Conservation (phyloP, 2,888 invertebrate genomes). For the Argyresthia goedartella region DNA sequence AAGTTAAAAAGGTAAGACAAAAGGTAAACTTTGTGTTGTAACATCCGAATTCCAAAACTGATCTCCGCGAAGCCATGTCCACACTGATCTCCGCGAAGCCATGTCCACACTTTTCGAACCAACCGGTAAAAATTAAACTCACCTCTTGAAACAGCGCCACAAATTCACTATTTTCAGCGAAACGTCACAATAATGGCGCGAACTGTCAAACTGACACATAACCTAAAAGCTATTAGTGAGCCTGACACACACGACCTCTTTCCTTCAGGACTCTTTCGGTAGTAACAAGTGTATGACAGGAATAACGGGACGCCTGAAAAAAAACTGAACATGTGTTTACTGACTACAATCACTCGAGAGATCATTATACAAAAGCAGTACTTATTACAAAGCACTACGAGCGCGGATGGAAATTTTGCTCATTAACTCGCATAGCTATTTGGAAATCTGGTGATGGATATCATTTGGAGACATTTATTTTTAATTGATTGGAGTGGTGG, state of each 20-base stretch:
- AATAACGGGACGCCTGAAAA: slow-evolving; percentile 38
- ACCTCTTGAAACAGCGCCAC: slow-evolving; percentile 3
- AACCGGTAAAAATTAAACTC: neutral
- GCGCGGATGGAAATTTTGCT: no score
- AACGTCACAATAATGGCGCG: slow-evolving; percentile 20
- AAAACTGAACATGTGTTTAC: slow-evolving; percentile 22
- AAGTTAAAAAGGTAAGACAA: neutral
- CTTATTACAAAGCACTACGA: no score
- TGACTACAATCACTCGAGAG: no score
- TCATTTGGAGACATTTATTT: no score
- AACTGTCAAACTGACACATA: slow-evolving; percentile 45
- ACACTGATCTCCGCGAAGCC: neutral
- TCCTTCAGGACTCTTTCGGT: slow-evolving; percentile 31
- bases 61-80: neutral
- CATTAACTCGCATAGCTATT: no score
- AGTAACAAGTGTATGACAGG: slow-evolving; percentile 34
- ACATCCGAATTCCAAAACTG: neutral
- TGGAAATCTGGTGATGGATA: no score
- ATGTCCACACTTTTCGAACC: neutral
- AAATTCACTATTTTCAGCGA: neutral
- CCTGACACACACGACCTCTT: slow-evolving; percentile 28
- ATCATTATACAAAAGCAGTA: no score
- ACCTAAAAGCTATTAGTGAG: slow-evolving; percentile 21
- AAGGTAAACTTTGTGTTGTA: no score
- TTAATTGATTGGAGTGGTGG: no score